Conservation (phyloP, 2,888 invertebrate genomes). For the Boloria euphrosyne region DNA sequence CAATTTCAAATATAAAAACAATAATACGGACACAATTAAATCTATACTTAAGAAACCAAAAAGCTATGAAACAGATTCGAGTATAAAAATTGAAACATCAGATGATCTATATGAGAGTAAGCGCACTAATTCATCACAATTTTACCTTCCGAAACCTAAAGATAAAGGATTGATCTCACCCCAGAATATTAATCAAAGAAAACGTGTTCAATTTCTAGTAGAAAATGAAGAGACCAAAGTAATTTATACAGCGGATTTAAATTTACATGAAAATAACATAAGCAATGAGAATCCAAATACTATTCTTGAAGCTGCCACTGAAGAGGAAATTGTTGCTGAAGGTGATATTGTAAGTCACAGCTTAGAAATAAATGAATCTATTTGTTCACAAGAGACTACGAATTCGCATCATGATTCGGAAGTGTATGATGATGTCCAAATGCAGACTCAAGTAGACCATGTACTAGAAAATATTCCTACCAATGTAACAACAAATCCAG, state of each 20-base stretch:
- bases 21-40: slow-evolving; percentile 76
- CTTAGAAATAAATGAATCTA: slow-evolving; percentile 44
- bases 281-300: slow-evolving; percentile 46
- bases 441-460: slow-evolving; percentile 37
- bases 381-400: slow-evolving; percentile 38
- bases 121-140: slow-evolving; percentile 76
- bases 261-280: slow-evolving; percentile 63
- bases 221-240: slow-evolving; percentile 83
- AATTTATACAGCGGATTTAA: slow-evolving; percentile 76
- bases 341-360: slow-evolving; percentile 72
- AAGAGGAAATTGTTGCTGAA: slow-evolving; percentile 46
- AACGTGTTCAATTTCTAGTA: slow-evolving; percentile 88
- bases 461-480: slow-evolving; percentile 26
- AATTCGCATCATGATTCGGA: slow-evolving; percentile 52
- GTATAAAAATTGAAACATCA: slow-evolving; percentile 56
- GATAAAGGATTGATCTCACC: slow-evolving; percentile 59
- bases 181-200: slow-evolving; percentile 78
- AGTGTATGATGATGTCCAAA: slow-evolving; percentile 46
- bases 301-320: slow-evolving; percentile 26
- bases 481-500: neutral
- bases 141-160: slow-evolving; percentile 84
- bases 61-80: slow-evolving; percentile 62
- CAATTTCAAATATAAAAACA: slow-evolving; percentile 61
- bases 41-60: slow-evolving; percentile 83
- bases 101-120: slow-evolving; percentile 63